Base-by-base conservation (phyloP, 2,888 invertebrate genomes). In the Orchesella flavescens region DNA sequence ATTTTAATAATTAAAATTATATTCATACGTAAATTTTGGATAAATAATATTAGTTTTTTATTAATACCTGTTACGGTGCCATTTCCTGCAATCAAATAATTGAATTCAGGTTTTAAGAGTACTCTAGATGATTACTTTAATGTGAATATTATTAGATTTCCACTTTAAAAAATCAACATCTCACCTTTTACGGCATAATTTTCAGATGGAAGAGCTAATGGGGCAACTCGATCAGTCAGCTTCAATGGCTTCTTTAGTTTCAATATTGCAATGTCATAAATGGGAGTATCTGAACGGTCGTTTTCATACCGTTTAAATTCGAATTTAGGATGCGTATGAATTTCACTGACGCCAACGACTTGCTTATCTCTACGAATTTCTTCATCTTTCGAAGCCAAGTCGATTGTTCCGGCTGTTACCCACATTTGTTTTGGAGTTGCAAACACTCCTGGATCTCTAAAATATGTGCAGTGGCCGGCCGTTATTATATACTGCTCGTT, bases 381-480 rank as follows among this genome's bases (percentile, higher is more conserved):
- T 43, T 77, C 72, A 23, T 78, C 77, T 24, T n/a, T 83, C 9
- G 72, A 75, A 1, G 79, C 75, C 46, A 84, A 66, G 21, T 79
- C 84, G n/a, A 66, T 79, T n/a, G 80, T 80, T 46, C 84, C 84
- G n/a, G 72, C 80, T 15, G 84, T 84, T 2, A 84, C 57, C 84
- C 84, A 84, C 9, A 84, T 46, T 55, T 75, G 68, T 43, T 43
- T 71, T 15, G 84, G 80, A 17, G 69, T 75, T 7, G 84, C 84
- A 49, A 21, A 84, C 5, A 71, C 71, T 5, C 72, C 76, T 10
- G 78, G 53, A 44, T 84, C 84, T 65, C 44, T 80, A 57, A 84
- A 84, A 44, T 80, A 84, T 1, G 80, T 71, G 63, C 84, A 84
- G 23, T 84, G 84, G 13, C 80, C 84, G 1, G 84, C 84, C 15